phyloP scores from a whole-genome alignment of 2,113 vertebrate genomes.

The Ctenomys sociabilis region DNA sequence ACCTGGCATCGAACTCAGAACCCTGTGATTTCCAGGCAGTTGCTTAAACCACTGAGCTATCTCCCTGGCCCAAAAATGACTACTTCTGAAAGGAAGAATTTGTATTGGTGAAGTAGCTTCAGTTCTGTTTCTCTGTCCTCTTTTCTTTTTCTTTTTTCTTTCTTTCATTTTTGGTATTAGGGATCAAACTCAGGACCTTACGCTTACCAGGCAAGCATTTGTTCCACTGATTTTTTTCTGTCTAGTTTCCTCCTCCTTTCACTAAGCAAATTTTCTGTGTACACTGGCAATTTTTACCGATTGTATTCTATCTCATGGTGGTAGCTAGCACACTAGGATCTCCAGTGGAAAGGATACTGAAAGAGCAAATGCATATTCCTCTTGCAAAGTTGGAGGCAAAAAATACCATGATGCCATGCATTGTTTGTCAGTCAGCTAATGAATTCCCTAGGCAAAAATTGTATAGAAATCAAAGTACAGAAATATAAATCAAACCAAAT shows the following conservation, averaged over 20 bases:
- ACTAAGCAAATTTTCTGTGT: not conserved
- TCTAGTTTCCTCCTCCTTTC: not conserved
- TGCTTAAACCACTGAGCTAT: no score
- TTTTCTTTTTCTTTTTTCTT: not conserved
- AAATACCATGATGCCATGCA: not conserved
- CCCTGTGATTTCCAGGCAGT: no score
- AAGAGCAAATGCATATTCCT: not conserved
- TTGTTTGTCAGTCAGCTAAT: not conserved
- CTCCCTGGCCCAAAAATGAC: no score
- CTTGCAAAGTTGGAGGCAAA: conserved; percentile 33
- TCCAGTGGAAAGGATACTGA: not conserved
- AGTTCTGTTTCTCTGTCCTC: fast-evolving
- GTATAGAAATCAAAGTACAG: conserved; percentile 41
- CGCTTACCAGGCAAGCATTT: no score
- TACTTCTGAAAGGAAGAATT: not conserved
- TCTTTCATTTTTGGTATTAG: no score
- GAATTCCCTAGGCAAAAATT: conserved; percentile 21
- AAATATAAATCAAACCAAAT: conserved; percentile 52
- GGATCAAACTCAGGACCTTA: no score
- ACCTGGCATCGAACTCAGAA: no score
- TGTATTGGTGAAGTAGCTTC: not conserved
- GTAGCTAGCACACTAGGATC: not conserved
- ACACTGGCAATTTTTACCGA: not conserved
- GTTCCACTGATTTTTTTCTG: not conserved
- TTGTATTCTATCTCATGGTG: not conserved